phyloP scores from a whole-genome alignment of 2,797 vertebrate species.

The Coregonus ussuriensis region DNA sequence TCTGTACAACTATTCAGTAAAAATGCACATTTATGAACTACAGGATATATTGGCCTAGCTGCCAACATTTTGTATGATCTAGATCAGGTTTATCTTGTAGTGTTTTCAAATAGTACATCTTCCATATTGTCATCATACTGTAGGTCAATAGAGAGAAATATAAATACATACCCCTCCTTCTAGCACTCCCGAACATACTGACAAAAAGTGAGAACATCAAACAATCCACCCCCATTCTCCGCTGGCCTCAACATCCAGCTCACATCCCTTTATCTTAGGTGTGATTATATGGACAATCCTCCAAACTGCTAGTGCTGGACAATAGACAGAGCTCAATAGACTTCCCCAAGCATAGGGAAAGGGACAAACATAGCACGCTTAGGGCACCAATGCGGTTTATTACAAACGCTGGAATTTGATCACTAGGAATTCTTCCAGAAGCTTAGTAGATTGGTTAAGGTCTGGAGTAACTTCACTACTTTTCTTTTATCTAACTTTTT shows the following conservation, averaged over 20 bases:
- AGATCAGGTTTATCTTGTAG: conserved; percentile 74
- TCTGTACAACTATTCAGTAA: conserved; percentile 60
- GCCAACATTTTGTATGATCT: conserved; percentile 60
- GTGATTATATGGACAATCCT: conserved; percentile 44
- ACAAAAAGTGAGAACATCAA: conserved; percentile 53
- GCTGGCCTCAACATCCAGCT: conserved; percentile 72
- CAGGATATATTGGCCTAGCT: conserved; percentile 57
- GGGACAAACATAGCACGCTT: conserved; percentile 29
- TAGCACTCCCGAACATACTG: conserved; percentile 65
- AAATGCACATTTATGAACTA: conserved; percentile 38
- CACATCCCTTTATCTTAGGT: conserved; percentile 80
- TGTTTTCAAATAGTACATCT: conserved; percentile 80
- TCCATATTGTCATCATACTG: conserved; percentile 31
- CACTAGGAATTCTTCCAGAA: conserved; percentile 15
- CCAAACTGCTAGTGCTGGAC: conserved; percentile 28
- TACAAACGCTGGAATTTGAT: conserved; percentile 29
- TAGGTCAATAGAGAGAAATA: conserved; percentile 2
- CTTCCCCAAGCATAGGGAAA: conserved; percentile 17
- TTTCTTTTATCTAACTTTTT: not conserved
- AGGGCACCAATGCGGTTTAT: conserved; percentile 11
- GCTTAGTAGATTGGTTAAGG: conserved; percentile 4
- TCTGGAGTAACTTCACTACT: not conserved
- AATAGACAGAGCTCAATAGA: conserved; percentile 40
- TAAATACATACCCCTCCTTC: conserved; percentile 30
- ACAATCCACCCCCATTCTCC: conserved; percentile 64